Evolutionary conservation across 2,888 invertebrate species (phyloP), one percentile per base, ranked within the genome.

Genomic region (Lepidocyrtinus sp.): DNA sequence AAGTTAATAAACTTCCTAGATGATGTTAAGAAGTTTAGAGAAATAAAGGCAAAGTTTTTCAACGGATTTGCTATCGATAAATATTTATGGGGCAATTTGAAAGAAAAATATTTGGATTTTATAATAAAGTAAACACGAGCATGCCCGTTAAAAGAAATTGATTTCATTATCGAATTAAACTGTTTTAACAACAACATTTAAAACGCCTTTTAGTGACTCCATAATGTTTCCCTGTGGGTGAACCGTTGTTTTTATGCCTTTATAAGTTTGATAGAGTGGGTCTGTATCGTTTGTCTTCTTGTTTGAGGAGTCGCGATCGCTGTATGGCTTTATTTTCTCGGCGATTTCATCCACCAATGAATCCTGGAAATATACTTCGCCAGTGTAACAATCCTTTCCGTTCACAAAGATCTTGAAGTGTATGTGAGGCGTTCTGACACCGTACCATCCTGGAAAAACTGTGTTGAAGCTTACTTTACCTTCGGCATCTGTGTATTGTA

Each of bases 1-100:
- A 91, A 89, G 87, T 88, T 93, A 46, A 68, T 22, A 12, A 17
- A 15, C 7, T 80, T 79, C 62, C n/a, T 83, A 5, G 5, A 15
- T 17, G 26, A 79, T 46, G 74, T 70, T 22, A 59, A 26, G 12
- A 19, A 19, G 15, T 82, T 85, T 46, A 36, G 3, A 12, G 2
- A 65, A 17, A 46, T n/a, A 3, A 83, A 82, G 25, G 9, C 19
- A 0, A 2, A 19, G n/a, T 63, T 82, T 36, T 65, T 72, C 26
- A 1, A 26, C 2, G 59, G 74, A 7, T 82, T 82, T 61, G 12
- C 61, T 59, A 61, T 80, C 24, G 22, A 27, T 17, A 59, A 46
- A 17, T 85, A 75, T 68, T 59, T 75, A 9, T 85, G 84, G 85
- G n/a, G 62, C 24, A 62, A 25, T 9, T 75, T 84, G 61, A 62